Percentiles rank a stretch among this genome's conserved stretches.
Conservation (phyloP, 2,113 vertebrate genomes). For the Pteronura brasiliensis region DNA sequence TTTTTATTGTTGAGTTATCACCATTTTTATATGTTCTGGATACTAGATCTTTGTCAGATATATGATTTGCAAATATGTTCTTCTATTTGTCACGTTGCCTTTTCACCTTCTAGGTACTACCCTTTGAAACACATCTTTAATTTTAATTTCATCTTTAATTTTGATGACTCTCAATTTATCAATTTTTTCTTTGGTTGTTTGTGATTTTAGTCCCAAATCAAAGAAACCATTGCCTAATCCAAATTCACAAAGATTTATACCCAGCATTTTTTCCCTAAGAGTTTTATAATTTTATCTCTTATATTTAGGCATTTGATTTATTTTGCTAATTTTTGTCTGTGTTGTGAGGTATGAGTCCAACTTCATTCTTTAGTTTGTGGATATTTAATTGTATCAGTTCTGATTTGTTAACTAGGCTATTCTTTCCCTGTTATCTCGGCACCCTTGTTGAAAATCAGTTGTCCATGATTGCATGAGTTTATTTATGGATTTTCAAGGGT, state of each 20-base stretch:
- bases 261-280: background rate
- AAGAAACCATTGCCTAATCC: background rate
- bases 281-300: background rate
- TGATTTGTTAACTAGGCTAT: background rate
- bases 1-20: background rate
- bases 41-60: background rate
- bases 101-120: background rate
- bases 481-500: background rate
- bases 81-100: background rate
- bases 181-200: background rate
- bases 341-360: background rate
- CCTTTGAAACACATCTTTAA: background rate
- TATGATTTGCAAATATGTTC: background rate
- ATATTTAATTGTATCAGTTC: background rate
- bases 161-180: background rate
- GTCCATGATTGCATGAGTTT: background rate
- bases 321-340: background rate
- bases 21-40: background rate
- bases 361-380: background rate
- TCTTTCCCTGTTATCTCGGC: background rate
- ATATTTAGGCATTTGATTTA: background rate
- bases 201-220: background rate
- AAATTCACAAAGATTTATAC: background rate
- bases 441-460: background rate
- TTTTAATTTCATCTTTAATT: background rate